Evolutionary conservation across 2,113 vertebrate genomes (phyloP).

Genomic region (Zosterops lateralis): DNA sequence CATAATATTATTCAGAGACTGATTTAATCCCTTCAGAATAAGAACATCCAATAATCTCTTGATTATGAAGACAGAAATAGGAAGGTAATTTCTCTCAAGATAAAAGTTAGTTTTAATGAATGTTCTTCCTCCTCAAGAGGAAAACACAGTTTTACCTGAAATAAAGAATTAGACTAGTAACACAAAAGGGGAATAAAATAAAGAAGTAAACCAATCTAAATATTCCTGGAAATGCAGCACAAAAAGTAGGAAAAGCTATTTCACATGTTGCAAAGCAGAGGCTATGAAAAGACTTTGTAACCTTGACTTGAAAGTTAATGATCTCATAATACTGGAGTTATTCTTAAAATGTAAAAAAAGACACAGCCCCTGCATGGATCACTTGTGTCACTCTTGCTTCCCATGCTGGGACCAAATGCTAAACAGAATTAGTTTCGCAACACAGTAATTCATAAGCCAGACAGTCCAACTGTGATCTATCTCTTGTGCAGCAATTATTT

Average conservation of each 20-base stretch:
- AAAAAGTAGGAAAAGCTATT: not conserved
- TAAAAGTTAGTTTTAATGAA: not conserved
- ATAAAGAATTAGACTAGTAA: not conserved
- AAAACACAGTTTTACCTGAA: not conserved
- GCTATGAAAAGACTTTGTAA: not conserved
- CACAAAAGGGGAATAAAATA: too few relatives aligned
- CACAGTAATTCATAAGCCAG: slow-evolving; percentile 19
- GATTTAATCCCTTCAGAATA: not conserved
- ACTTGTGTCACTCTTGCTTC: slow-evolving; percentile 15
- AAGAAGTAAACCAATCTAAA: not conserved
- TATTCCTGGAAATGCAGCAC: not conserved
- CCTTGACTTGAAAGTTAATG: slow-evolving; percentile 30
- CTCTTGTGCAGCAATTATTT: not conserved
- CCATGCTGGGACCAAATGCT: slow-evolving; percentile 44
- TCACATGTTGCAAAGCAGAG: not conserved
- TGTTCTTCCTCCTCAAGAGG: not conserved
- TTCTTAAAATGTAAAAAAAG: not conserved
- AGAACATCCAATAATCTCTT: not conserved
- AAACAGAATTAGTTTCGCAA: slow-evolving; percentile 9
- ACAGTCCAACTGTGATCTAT: slow-evolving; percentile 14
- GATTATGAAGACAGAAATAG: not conserved
- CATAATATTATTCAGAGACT: not conserved
- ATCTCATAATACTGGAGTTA: not conserved
- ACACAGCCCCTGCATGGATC: slow-evolving; percentile 4
- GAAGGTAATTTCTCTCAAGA: not conserved